These are phyloP conservation scores for Cephalopholis sonnerati DNA, from an alignment of 2,113 vertebrate genomes.

Conservation along the genomic window DNA sequence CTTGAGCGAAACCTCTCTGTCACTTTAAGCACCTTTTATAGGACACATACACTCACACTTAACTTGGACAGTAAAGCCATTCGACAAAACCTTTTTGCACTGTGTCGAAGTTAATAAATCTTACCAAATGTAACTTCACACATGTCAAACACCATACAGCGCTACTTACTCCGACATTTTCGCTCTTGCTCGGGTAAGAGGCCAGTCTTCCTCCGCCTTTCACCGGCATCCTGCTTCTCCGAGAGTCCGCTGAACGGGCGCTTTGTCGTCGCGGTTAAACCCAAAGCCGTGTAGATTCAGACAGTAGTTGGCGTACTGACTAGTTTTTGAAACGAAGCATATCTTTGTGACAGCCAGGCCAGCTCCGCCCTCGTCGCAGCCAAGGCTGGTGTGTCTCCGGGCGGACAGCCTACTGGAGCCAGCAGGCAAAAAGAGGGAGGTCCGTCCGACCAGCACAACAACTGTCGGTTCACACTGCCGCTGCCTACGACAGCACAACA, in stretches of 20 bases:
- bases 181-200: conserved; percentile 71
- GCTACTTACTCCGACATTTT: conserved; percentile 76
- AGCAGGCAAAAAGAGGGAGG: conserved; percentile 48
- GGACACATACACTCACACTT: not conserved
- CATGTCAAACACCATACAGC: not conserved
- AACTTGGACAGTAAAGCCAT: not conserved
- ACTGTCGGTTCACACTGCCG: not conserved
- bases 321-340: conserved; percentile 16
- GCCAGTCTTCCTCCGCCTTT: conserved; percentile 78
- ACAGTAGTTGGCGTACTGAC: not conserved
- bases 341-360: conserved; percentile 22
- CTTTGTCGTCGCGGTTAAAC: conserved; percentile 9
- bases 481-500: not conserved
- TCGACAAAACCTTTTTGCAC: not conserved
- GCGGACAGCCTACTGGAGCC: conserved; percentile 38
- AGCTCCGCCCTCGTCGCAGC: conserved; percentile 52
- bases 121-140: not conserved
- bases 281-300: not conserved
- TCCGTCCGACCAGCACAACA: conserved; percentile 18
- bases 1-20: not conserved
- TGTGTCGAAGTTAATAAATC: not conserved
- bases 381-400: conserved; percentile 22
- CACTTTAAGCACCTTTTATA: not conserved
- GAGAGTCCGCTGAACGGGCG: not conserved
- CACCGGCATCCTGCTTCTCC: conserved; percentile 77